phyloP scores from a whole-genome alignment of 2,113 vertebrate genomes.

The western clawed frog (Xenopus tropicalis) region UCB_Xtro_10.0 CM004444.2:60323501-60324000 shows the following conservation, averaged over 20 bases:
- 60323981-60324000: too few species aligned
- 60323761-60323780: constrained; percentile 77
- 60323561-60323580: not conserved
- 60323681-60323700: constrained; percentile 75
- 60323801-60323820: not conserved
- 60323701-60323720: constrained; percentile 78
- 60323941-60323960: too few species aligned
- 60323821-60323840: too few species aligned
- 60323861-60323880: too few species aligned
- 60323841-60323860: too few species aligned
- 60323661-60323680: constrained; percentile 80
- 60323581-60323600: constrained; percentile 36
- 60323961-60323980: too few species aligned
- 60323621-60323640: constrained; percentile 65
- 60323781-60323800: constrained; percentile 67
- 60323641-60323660: constrained; percentile 76
- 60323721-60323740: constrained; percentile 81
- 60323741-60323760: constrained; percentile 82
- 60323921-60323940: too few species aligned
- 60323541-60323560: not conserved
- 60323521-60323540: too few species aligned
- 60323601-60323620: constrained; percentile 60
- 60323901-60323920: too few species aligned
- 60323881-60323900: too few species aligned
- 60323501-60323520: too few species aligned